Percentiles rank a stretch among this genome's conserved stretches.
Evolutionary conservation across 2,113 vertebrate species (phyloP).

Genomic region (Ceyx cyanopectus): DNA sequence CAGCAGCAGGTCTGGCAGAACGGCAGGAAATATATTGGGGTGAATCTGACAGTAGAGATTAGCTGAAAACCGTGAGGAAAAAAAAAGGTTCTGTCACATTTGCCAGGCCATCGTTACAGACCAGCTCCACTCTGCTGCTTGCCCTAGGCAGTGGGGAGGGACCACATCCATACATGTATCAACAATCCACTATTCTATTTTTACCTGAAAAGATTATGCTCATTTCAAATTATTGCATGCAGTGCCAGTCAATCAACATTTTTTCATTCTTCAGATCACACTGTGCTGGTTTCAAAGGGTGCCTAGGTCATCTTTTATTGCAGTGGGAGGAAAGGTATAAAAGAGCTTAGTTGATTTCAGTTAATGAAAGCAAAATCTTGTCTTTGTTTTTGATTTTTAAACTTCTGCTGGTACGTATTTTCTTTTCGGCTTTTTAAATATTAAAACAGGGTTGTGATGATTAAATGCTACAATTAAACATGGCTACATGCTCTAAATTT

Average conservation of each 20-base stretch:
- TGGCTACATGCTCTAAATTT: neutral
- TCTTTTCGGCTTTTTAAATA: neutral
- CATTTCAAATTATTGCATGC: slow-evolving; percentile 51
- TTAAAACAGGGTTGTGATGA: neutral
- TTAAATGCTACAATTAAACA: neutral
- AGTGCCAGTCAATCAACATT: slow-evolving; percentile 25
- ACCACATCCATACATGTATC: neutral
- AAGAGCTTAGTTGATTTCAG: neutral
- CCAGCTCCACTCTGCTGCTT: neutral
- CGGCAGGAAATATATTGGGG: neutral
- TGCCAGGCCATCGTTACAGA: neutral
- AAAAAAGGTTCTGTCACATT: neutral
- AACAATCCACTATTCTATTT: neutral
- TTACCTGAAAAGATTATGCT: slow-evolving; percentile 24
- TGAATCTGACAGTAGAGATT: neutral
- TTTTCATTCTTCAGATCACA: slow-evolving; percentile 50
- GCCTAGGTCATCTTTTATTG: neutral
- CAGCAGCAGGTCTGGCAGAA: neutral
- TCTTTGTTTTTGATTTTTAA: slow-evolving; percentile 19
- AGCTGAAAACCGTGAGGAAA: neutral
- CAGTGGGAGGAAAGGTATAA: neutral
- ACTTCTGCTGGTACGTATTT: neutral
- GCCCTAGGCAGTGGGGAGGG: slow-evolving; percentile 23
- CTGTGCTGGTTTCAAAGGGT: slow-evolving; percentile 8
- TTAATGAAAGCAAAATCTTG: slow-evolving; percentile 30